Evolutionary conservation across 2,113 vertebrate species (phyloP).

Genomic region (Poeciliopsis retropinna): DNA sequence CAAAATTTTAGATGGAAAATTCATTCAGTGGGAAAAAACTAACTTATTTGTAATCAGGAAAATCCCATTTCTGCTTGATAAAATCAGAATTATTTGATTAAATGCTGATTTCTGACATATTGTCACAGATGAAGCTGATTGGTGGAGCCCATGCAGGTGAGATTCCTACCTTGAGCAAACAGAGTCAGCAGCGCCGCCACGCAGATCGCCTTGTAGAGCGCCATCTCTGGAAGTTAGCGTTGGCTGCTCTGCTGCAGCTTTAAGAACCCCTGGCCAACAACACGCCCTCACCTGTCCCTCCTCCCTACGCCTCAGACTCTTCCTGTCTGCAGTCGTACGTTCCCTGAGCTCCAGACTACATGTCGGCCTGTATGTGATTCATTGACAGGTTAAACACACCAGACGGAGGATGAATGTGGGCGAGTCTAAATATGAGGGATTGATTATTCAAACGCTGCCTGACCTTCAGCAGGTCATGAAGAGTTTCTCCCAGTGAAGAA

Average conservation of each 20-base stretch:
- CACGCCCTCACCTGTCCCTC: constrained; percentile 2
- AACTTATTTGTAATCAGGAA: neutral
- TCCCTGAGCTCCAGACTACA: too few species aligned
- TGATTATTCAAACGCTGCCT: too few species aligned
- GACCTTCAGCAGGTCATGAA: too few species aligned
- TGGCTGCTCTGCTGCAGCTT: neutral
- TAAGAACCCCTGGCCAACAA: neutral
- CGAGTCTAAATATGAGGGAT: too few species aligned
- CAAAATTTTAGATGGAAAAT: neutral
- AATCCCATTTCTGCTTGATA: constrained; percentile 64
- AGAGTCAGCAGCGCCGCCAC: constrained; percentile 33
- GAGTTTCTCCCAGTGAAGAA: too few species aligned
- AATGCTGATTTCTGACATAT: too few species aligned
- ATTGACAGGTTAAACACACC: too few species aligned
- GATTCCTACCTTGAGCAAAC: constrained; percentile 41
- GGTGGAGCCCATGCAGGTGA: neutral
- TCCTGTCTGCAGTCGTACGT: too few species aligned
- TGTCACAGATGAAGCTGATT: too few species aligned
- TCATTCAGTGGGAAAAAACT: neutral
- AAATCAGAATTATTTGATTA: neutral
- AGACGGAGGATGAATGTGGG: too few species aligned
- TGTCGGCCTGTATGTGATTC: too few species aligned
- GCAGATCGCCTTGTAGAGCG: constrained; percentile 6
- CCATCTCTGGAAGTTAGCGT: neutral
- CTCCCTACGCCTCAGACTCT: neutral